Evolutionary conservation across 2,797 vertebrate species (phyloP).

Genomic region (Xerus rutilus): DNA sequence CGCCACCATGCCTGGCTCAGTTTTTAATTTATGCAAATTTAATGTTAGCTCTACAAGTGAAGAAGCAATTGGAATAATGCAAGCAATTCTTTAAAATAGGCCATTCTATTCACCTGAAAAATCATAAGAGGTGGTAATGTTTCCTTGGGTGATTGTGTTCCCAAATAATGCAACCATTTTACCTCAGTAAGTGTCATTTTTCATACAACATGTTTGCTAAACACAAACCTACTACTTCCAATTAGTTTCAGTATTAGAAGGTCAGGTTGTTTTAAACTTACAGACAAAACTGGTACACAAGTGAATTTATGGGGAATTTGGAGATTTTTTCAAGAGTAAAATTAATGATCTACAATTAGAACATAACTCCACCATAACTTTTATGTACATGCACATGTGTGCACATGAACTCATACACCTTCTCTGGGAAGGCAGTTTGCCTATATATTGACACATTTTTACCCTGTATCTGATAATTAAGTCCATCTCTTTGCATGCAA

Average conservation of each 20-base stretch:
- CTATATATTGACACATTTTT: constrained; percentile 25
- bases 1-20: too few relatives aligned
- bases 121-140: not conserved
- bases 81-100: constrained; percentile 48
- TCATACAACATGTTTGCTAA: constrained; percentile 51
- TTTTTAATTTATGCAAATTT: constrained; percentile 48
- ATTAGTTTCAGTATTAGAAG: not conserved
- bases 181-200: constrained; percentile 50
- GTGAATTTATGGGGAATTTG: constrained; percentile 23
- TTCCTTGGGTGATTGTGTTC: constrained; percentile 29
- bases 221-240: constrained; percentile 9
- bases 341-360: constrained; percentile 29
- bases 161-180: constrained; percentile 6
- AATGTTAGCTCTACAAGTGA: not conserved
- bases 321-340: constrained; percentile 49
- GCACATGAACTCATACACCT: not conserved
- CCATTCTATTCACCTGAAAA: constrained; percentile 23
- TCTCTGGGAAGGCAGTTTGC: not conserved
- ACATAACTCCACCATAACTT: not conserved
- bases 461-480: constrained; percentile 18
- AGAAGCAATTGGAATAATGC: constrained; percentile 26
- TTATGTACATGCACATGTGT: not conserved
- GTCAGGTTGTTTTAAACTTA: constrained; percentile 34
- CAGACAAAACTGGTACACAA: not conserved
- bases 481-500: not conserved